phyloP scores from a whole-genome alignment of 1,140 invertebrate species.

The Drosophila kanapiae region DNA sequence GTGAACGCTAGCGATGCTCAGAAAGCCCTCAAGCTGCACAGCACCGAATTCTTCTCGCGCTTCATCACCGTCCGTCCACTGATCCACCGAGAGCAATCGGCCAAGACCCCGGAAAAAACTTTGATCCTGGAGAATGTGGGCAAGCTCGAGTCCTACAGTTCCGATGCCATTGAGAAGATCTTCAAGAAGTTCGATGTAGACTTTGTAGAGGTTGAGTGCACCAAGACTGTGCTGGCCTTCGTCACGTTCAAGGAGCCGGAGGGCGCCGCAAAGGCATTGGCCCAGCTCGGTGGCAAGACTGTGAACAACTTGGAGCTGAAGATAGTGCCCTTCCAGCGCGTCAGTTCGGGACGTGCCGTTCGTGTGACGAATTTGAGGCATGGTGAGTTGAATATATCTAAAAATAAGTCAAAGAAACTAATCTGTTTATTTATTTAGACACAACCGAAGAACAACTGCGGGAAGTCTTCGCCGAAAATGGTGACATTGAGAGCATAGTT shows the following conservation, averaged over 20 bases:
- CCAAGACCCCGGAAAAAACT: constrained; percentile 1
- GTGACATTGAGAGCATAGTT: constrained; percentile 52
- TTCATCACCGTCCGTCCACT: constrained; percentile 56
- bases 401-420: not conserved
- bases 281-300: constrained; percentile 58
- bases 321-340: constrained; percentile 26
- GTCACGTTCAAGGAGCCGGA: constrained; percentile 54
- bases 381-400: constrained; percentile 31
- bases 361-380: constrained; percentile 48
- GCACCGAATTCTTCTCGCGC: constrained; percentile 48
- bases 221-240: constrained; percentile 49
- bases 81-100: not conserved
- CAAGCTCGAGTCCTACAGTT: constrained; percentile 37
- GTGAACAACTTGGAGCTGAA: constrained; percentile 53
- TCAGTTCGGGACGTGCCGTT: constrained; percentile 16
- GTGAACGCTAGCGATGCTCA: constrained; percentile 2
- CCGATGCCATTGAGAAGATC: constrained; percentile 43
- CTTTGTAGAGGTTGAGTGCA: constrained; percentile 55
- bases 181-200: constrained; percentile 66
- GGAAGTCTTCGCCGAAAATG: constrained; percentile 40
- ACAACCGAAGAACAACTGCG: constrained; percentile 39
- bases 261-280: constrained; percentile 45
- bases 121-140: constrained; percentile 50
- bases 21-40: constrained; percentile 54
- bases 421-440: constrained; percentile 7